These are phyloP conservation scores for Coluber constrictor DNA, from an alignment of 2,797 vertebrate species.

Conservation along the genomic window DNA sequence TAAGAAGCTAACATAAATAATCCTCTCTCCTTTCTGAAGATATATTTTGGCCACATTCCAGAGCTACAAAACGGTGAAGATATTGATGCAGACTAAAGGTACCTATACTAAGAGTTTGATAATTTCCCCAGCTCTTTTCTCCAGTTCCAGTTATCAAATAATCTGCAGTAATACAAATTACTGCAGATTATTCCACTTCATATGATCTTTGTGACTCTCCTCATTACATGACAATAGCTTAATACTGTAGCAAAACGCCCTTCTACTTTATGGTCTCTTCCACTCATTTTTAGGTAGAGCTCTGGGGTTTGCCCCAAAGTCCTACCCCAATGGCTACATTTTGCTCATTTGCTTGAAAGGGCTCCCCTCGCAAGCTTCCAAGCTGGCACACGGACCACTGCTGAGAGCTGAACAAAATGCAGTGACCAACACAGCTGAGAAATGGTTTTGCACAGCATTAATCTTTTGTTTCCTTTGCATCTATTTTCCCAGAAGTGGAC, in stretches of 20 bases:
- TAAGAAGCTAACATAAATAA: background rate
- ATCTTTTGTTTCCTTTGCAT: background rate
- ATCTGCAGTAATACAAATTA: background rate
- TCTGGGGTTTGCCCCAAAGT: background rate
- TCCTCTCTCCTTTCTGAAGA: background rate
- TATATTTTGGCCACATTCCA: background rate
- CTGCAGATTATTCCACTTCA: background rate
- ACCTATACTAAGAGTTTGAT: background rate
- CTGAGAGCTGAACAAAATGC: background rate
- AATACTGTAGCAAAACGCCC: background rate
- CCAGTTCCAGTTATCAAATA: background rate
- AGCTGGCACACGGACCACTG: background rate
- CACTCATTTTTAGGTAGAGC: background rate
- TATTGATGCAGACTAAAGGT: background rate
- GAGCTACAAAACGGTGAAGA: background rate
- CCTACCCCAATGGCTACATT: background rate
- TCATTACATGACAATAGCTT: background rate
- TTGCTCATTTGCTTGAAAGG: background rate
- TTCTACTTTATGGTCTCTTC: background rate
- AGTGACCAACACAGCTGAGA: background rate
- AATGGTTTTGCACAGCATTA: background rate
- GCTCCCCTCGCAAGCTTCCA: background rate
- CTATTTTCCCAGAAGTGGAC: background rate
- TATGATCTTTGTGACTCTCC: background rate
- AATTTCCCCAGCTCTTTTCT: background rate